Evolutionary conservation across 2,888 invertebrate genomes (phyloP).

Genomic region (Mechanitis messenoides): DNA sequence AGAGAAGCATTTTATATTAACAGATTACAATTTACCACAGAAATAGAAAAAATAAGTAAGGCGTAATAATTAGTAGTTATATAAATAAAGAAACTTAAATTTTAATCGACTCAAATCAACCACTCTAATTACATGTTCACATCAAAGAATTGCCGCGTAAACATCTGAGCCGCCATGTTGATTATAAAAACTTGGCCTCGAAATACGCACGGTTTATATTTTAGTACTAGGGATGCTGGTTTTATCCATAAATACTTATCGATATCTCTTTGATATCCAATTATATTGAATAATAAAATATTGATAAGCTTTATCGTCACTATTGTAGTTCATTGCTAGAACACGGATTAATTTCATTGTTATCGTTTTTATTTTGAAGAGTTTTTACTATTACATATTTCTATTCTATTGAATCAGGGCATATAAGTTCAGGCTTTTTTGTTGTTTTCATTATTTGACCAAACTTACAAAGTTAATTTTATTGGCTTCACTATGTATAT

Average conservation of each 20-base stretch:
- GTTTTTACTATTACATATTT: no score
- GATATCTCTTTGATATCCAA: neutral
- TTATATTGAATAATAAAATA: conserved; percentile 1
- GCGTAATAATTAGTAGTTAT: no score
- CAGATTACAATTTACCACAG: no score
- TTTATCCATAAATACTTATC: neutral
- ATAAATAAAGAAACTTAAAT: no score
- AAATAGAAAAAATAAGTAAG: no score
- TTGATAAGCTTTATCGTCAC: conserved; percentile 1
- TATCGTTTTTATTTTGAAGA: no score
- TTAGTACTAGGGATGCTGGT: conserved; percentile 11
- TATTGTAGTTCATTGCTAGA: neutral
- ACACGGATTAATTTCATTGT: neutral
- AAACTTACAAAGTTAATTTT: no score
- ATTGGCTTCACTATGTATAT: no score
- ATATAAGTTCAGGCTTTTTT: no score
- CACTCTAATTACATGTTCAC: conserved; percentile 31
- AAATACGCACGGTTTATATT: conserved; percentile 14
- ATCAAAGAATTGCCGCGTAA: conserved; percentile 42
- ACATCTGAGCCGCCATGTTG: conserved; percentile 18
- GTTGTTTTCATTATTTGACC: no score
- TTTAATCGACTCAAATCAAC: conserved; percentile 12
- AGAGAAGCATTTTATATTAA: no score
- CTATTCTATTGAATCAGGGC: no score
- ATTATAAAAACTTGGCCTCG: conserved; percentile 15